Evolutionary conservation across 2,888 invertebrate genomes (phyloP), one percentile per base, ranked within the genome.

Genomic region (Xiphydria camelus): DNA sequence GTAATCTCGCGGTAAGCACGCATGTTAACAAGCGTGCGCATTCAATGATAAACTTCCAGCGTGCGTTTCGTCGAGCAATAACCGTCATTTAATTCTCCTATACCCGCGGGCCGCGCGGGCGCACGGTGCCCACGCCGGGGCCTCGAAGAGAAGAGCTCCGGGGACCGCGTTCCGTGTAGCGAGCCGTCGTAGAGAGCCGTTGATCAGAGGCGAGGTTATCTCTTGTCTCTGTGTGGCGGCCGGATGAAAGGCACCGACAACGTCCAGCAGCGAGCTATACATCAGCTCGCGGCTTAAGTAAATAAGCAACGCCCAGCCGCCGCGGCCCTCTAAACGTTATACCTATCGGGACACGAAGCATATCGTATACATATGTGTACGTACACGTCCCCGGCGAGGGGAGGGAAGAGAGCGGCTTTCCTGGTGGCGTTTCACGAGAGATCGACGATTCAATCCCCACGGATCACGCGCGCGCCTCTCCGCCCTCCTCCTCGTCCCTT

Each of bases 211-310:
- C 14, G 60, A 59, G 64, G 64, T 66, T 65, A 66, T 66, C 64
- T 64, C 62, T 61, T 59, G 62, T 64, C 64, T 41, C 36, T 60
- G 56, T 64, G 57, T 52, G 49, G 38, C 55, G 62, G 55, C 36
- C 58, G 61, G 61, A 66, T 61, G 61, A 62, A 64, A 68, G 68
- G 65, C 59, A 62, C 69, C 66, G 68, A 67, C 66, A 61, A 55
- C 58, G 64, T 63, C 66, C 69, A 62, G 66, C 65, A 63, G 62
- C 62, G 59, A 57, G 55, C 61, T 63, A 63, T 70, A 63, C 65
- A 67, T 69, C 70, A 70, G 64, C 64, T 57, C 54, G 59, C 57
- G 62, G 62, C 67, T 64, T 61, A 62, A 66, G 66, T 70, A 70
- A 70, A 70, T 70, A 70, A 68, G 58, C 66, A 60, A 52, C 64